Base-by-base conservation (phyloP, 1,140 invertebrate genomes). In the Pemphigus obesinymphae region DNA sequence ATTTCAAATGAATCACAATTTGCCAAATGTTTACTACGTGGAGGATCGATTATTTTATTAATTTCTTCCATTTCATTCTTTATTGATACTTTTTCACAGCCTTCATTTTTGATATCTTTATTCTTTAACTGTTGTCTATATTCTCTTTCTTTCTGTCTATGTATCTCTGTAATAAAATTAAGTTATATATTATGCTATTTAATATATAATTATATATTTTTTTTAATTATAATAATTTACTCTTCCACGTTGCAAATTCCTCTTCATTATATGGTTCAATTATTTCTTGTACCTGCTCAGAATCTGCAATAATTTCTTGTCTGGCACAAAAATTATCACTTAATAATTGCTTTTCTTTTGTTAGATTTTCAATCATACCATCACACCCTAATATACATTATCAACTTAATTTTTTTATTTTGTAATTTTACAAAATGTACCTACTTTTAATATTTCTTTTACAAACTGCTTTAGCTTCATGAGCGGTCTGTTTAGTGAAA, bases 401-500 rank as follows among this genome's bases (percentile, higher is more conserved):
- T 58, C 3, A 29, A 80, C 8, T 45, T n/a, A 3, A 50, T 31
- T n/a, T n/a, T n/a, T n/a, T n/a, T n/a, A n/a, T n/a, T n/a, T n/a
- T n/a, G n/a, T n/a, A n/a, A 31, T 26, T 29, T 0, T 50, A 73
- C 10, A 48, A 45, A 73, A 72, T 2, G 40, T 58, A 55, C 86
- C 85, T 88, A 92, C 91, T 86, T 86, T 88, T 85, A 40, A 92
- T 88, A 86, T 92, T 88, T 43, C 92, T 87, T 55, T 89, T 86
- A 75, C 90, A 90, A 70, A 94, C 89, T 31, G 89, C 89, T n/a
- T 85, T 85, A 2, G 92, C 91, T 84, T 93, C 89, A 83, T 89
- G 88, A 8, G 91, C 89, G 55, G 91, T 92, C 68, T 91, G 88
- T 83, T 93, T 92, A 17, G 88, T 90, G 88, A 94, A 94, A 86